phyloP scores from a whole-genome alignment of 2,113 vertebrate species.

The Mixornis gularis region DNA sequence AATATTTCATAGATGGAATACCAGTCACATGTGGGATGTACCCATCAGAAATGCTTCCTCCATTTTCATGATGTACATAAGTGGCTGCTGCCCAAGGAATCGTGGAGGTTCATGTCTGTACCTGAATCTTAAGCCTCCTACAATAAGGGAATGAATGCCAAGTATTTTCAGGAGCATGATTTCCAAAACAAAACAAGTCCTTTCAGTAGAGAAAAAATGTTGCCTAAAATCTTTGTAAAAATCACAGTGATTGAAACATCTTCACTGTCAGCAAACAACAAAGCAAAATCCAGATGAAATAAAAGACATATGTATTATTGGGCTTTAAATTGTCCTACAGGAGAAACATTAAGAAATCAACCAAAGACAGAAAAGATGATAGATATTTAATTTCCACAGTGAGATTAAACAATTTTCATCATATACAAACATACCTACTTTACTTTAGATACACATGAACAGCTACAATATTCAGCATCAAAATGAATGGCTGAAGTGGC shows the following conservation, averaged over 20 bases:
- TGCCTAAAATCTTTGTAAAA: not conserved
- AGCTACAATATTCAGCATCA: not conserved
- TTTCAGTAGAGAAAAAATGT: not conserved
- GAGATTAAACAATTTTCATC: constrained; percentile 25
- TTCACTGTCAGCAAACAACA: not conserved
- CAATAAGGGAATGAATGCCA: not conserved
- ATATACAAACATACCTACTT: constrained; percentile 35
- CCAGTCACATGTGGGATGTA: not conserved
- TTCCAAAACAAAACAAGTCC: not conserved
- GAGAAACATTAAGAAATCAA: not conserved
- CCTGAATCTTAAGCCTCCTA: not conserved
- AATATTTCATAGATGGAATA: not conserved
- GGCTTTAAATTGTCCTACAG: not conserved
- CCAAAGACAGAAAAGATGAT: not conserved
- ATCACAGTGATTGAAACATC: not conserved
- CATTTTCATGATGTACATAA: rapidly evolving
- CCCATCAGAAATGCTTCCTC: not conserved
- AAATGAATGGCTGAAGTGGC: not conserved
- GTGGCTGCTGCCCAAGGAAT: not conserved
- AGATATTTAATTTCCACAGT: constrained; percentile 36
- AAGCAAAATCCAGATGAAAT: not conserved
- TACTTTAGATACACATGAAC: constrained; percentile 7
- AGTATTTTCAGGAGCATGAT: not conserved
- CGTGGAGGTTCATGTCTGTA: not conserved
- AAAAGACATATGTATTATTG: not conserved